Conservation (phyloP, 2,888 invertebrate species). For the Clunio marinus region DNA sequence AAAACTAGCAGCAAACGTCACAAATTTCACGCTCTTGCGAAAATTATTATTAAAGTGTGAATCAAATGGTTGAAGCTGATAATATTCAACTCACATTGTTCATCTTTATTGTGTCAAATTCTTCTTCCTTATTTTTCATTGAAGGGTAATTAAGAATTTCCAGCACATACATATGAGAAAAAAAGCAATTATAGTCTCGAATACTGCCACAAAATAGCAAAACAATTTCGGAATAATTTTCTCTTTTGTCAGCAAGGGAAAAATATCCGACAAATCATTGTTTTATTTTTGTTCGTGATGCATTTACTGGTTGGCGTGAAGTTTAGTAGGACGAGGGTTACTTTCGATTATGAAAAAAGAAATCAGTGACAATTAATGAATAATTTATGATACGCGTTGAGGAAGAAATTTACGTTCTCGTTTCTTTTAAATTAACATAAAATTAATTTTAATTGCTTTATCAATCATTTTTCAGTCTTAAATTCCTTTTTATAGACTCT, state of each 20-base stretch:
- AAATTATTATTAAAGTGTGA: background rate
- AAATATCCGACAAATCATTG: background rate
- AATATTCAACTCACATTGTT: too few relatives aligned
- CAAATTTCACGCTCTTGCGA: background rate
- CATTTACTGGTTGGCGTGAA: background rate
- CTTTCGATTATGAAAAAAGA: background rate
- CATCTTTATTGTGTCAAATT: too few relatives aligned
- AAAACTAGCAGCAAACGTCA: background rate
- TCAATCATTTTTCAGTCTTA: background rate
- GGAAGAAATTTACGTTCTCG: background rate
- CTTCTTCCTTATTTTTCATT: too few relatives aligned
- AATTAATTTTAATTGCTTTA: constrained; percentile 21
- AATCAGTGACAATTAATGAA: constrained; percentile 4
- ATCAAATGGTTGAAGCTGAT: too few relatives aligned
- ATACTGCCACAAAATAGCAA: background rate
- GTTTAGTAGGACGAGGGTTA: background rate
- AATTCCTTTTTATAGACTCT: background rate
- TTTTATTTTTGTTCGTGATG: too few relatives aligned
- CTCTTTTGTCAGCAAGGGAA: background rate
- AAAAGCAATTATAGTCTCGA: constrained; percentile 25
- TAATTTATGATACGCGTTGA: constrained; percentile 3
- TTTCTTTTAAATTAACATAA: constrained; percentile 2
- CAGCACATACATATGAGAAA: constrained; percentile 18
- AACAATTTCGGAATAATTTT: constrained; percentile 4
- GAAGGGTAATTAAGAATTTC: constrained; percentile 18